These are phyloP conservation scores for Pelosia muscerda DNA, from an alignment of 2,888 invertebrate genomes.

Conservation along the genomic window DNA sequence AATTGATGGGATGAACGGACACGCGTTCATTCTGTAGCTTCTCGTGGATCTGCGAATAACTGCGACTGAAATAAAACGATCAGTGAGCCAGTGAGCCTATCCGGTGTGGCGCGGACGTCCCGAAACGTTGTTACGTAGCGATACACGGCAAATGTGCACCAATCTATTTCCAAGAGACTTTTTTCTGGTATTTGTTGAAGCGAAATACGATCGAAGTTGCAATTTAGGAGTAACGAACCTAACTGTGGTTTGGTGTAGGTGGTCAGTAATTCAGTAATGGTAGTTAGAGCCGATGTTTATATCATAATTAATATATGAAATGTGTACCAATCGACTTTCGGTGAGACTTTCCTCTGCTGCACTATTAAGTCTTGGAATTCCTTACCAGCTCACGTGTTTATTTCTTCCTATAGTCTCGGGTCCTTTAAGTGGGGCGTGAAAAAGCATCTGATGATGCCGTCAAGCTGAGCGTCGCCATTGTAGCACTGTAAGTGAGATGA, in stretches of 20 bases:
- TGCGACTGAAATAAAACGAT: constrained; percentile 38
- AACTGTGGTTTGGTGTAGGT: background rate
- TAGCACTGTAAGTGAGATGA: too few relatives aligned
- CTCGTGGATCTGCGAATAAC: constrained; percentile 26
- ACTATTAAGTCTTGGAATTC: too few relatives aligned
- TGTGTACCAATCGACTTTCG: background rate
- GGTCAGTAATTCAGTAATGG: too few relatives aligned
- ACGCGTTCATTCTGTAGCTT: constrained; percentile 33
- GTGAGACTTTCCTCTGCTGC: too few relatives aligned
- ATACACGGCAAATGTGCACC: constrained; percentile 24
- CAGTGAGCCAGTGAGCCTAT: constrained; percentile 28
- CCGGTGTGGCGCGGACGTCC: constrained; percentile 25
- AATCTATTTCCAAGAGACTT: background rate
- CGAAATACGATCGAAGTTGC: background rate
- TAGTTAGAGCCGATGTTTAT: background rate
- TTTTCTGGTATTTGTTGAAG: background rate
- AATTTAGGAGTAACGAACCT: background rate
- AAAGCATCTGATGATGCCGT: too few relatives aligned
- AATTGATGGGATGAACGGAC: constrained; percentile 27
- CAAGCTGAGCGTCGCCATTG: too few relatives aligned
- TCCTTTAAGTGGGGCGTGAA: too few relatives aligned
- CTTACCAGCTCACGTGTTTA: too few relatives aligned
- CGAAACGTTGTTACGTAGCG: constrained; percentile 36
- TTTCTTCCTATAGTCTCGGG: too few relatives aligned
- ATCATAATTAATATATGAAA: background rate